Evolutionary conservation across 2,888 invertebrate genomes (phyloP).

Genomic region (Galerucella nymphaeae): DNA sequence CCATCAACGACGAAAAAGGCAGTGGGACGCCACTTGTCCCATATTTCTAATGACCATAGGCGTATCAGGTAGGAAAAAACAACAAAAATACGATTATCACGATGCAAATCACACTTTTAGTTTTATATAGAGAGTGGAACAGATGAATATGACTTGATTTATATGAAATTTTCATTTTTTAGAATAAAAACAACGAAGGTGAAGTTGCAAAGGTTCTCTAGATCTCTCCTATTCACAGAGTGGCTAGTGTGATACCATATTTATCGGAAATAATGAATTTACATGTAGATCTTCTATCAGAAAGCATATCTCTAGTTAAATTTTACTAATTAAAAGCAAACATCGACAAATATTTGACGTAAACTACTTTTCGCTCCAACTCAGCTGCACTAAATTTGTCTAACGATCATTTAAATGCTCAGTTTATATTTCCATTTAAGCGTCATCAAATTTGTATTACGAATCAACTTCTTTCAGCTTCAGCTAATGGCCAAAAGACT

Average conservation of each 20-base stretch:
- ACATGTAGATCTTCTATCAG: too few species aligned
- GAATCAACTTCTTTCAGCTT: constrained; percentile 1
- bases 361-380: not conserved
- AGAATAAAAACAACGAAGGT: too few species aligned
- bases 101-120: not conserved
- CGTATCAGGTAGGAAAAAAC: not conserved
- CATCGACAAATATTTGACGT: not conserved
- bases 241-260: too few species aligned
- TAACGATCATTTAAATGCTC: not conserved
- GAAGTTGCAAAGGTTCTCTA: too few species aligned
- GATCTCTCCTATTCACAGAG: too few species aligned
- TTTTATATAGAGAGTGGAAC: too few species aligned
- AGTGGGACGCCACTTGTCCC: constrained; percentile 56
- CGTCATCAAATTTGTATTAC: constrained; percentile 8
- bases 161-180: too few species aligned
- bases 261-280: too few species aligned
- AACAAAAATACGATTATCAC: not conserved
- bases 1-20: constrained; percentile 51
- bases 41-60: constrained; percentile 37
- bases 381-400: not conserved
- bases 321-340: not conserved
- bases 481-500: constrained; percentile 9
- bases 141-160: too few species aligned
- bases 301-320: too few species aligned
- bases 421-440: constrained; percentile 5